Conservation (phyloP, 2,797 vertebrate species). For the Aratinga solstitialis region DNA sequence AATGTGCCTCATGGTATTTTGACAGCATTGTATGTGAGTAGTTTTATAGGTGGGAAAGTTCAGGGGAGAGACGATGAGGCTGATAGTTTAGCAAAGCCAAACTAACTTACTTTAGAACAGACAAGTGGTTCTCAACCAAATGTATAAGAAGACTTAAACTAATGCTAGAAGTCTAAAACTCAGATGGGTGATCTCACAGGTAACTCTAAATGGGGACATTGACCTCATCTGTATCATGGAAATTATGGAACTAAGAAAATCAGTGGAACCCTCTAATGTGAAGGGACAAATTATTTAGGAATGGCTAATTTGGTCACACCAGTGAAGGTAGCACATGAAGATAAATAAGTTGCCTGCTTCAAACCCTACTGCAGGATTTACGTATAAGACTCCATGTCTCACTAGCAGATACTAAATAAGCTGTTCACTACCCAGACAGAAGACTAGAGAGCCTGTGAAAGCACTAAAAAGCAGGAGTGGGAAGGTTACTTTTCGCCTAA, state of each 20-base stretch:
- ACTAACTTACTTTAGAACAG: neutral
- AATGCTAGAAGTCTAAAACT: neutral
- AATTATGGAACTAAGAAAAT: neutral
- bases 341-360: neutral
- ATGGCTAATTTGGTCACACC: neutral
- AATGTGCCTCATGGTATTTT: neutral
- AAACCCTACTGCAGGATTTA: neutral
- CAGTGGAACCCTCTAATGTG: neutral
- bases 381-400: neutral
- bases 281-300: neutral
- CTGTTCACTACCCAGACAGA: neutral
- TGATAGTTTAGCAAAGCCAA: neutral
- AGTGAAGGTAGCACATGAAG: neutral
- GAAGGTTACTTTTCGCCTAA: neutral
- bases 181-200: neutral
- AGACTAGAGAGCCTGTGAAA: neutral
- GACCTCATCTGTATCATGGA: neutral
- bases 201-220: neutral
- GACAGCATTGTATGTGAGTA: neutral
- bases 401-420: neutral
- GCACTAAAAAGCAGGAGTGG: neutral
- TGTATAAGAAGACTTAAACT: neutral
- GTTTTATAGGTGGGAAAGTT: neutral
- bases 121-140: neutral
- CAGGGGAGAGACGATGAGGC: neutral